Percentiles rank a stretch among this genome's conserved stretches.
Conservation (phyloP, 2,113 vertebrate genomes). For the Sardina pilchardus region DNA sequence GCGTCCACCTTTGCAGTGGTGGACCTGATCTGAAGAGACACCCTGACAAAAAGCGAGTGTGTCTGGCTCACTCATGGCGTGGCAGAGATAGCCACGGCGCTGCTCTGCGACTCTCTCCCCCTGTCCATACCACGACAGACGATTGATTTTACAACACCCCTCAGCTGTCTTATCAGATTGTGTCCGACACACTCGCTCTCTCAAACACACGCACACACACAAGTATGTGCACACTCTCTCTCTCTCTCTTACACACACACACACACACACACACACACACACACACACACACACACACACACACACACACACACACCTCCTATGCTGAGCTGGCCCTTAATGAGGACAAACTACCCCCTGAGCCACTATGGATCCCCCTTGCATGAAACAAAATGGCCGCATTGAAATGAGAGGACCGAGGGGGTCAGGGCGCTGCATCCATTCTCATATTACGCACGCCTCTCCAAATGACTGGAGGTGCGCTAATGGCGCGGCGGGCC, state of each 20-base stretch:
- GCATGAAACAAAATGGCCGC: constrained; percentile 70
- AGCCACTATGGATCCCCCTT: constrained; percentile 83
- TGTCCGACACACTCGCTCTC: constrained; percentile 73
- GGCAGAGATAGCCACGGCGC: background rate
- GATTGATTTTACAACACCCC: constrained; percentile 76
- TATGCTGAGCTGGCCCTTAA: constrained; percentile 83
- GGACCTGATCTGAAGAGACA: background rate
- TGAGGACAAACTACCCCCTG: constrained; percentile 90
- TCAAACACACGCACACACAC: background rate
- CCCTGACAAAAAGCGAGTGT: background rate
- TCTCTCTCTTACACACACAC: background rate
- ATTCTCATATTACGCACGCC: constrained; percentile 83
- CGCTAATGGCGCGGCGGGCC: constrained; percentile 79
- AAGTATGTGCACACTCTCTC: background rate
- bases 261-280: background rate
- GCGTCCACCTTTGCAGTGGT: background rate
- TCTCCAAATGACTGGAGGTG: constrained; percentile 73
- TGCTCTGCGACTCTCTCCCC: background rate
- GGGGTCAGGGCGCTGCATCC: constrained; percentile 74
- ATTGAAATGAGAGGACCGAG: constrained; percentile 73
- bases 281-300: constrained; percentile 20
- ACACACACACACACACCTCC: constrained; percentile 74
- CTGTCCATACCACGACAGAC: constrained; percentile 58
- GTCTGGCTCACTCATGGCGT: background rate
- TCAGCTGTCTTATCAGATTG: constrained; percentile 78